Evolutionary conservation across 2,797 vertebrate species (phyloP).

Genomic region (Pristis pectinata): DNA sequence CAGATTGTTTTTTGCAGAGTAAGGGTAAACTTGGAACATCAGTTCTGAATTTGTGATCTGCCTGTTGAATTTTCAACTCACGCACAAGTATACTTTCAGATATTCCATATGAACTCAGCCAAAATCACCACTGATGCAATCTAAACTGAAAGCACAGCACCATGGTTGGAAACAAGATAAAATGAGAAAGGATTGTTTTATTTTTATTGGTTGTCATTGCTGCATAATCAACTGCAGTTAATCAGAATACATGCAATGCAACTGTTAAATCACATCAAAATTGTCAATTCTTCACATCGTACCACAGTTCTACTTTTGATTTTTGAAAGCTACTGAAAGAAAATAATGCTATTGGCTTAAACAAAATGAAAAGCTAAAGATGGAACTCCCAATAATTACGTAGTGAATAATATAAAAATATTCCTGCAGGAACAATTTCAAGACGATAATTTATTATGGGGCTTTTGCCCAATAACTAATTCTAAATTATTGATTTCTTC

Average conservation of each 20-base stretch:
- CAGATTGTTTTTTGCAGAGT: background rate
- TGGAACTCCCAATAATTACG: background rate
- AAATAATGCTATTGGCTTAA: background rate
- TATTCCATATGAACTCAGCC: too few species aligned
- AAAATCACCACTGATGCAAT: background rate
- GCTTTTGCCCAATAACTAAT: background rate
- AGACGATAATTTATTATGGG: background rate
- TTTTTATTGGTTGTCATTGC: background rate
- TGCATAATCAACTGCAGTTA: background rate
- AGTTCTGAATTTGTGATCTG: too few species aligned
- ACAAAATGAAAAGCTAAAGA: background rate
- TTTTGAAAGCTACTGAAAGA: background rate
- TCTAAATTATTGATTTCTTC: background rate
- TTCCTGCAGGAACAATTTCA: background rate
- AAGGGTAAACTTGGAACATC: too few species aligned
- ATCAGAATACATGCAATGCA: background rate
- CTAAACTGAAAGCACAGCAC: background rate
- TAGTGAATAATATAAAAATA: too few species aligned
- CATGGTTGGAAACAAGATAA: background rate
- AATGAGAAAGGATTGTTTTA: background rate
- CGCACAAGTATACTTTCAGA: too few species aligned
- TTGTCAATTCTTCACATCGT: background rate
- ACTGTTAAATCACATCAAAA: background rate
- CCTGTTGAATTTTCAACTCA: too few species aligned
- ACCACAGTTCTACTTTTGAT: too few species aligned